phyloP scores from a whole-genome alignment of 1,140 invertebrate genomes.

The Drosophila kepulauana region DNA sequence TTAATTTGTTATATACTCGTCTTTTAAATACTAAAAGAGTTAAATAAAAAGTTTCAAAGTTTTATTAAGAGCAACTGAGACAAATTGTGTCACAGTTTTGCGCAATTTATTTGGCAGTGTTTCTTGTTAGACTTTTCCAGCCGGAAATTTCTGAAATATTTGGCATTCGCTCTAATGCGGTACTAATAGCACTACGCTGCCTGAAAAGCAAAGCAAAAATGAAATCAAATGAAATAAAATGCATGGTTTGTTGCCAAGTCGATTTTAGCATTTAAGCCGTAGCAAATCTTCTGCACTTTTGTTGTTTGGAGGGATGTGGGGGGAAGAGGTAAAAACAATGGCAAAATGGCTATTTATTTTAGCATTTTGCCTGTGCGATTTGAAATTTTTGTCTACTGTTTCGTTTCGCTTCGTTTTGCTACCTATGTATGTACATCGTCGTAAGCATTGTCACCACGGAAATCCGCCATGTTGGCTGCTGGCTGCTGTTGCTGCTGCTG shows the following conservation, averaged over 20 bases:
- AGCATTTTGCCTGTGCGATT: neutral
- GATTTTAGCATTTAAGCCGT: conserved; percentile 12
- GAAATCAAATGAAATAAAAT: conserved; percentile 31
- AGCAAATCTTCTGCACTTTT: neutral
- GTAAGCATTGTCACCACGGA: conserved; percentile 78
- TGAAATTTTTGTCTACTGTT: neutral
- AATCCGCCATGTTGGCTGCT: conserved; percentile 72
- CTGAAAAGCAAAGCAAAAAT: too few relatives aligned
- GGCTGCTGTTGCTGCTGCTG: conserved; percentile 35
- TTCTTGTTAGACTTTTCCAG: too few relatives aligned
- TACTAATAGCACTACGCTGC: too few relatives aligned
- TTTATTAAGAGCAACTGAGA: too few relatives aligned
- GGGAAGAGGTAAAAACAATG: neutral
- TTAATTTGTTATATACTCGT: too few relatives aligned
- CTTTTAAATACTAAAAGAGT: too few relatives aligned
- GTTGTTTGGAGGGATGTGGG: neutral
- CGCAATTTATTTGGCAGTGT: too few relatives aligned
- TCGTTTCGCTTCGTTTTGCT: conserved; percentile 8
- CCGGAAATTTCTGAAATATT: too few relatives aligned
- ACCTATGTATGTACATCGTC: conserved; percentile 27
- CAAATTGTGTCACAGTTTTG: too few relatives aligned
- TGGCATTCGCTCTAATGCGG: too few relatives aligned
- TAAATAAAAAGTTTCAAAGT: too few relatives aligned
- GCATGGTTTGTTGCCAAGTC: conserved; percentile 8
- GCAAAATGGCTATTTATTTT: neutral